Base-by-base conservation (phyloP, 2,888 invertebrate genomes). In the Agriopis marginaria region DNA sequence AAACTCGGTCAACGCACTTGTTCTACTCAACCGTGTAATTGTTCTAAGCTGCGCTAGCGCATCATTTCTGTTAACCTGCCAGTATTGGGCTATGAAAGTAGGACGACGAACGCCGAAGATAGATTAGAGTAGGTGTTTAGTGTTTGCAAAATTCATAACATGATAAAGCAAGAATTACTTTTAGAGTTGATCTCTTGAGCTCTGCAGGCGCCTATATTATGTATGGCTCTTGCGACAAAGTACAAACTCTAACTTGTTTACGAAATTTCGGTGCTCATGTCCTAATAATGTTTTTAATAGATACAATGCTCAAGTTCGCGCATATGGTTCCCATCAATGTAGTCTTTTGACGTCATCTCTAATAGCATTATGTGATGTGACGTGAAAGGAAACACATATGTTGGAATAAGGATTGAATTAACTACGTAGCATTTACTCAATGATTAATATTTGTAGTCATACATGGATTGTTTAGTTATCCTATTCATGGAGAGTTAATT, bases 1-100 rank as follows among this genome's bases (percentile, higher is more conserved):
- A 81, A 81, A 85, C 83, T 63, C 70, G 85, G 84, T 82, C 80
- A 77, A 79, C 86, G 84, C 85, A 83, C 83, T 79, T 81, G 81
- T 77, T 75, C 78, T 85, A 90, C 86, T 89, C 88, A 80, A 89
- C 81, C 90, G 79, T 87, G 83, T 85, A 89, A 90, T 89, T 84
- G 79, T 77, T 81, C 71, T 68, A 68, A 75, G 76, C 79, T 79
- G 75, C 72, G 79, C 72, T 79, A 78, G 75, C 71, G 79, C 72
- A 79, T 77, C 75, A 68, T 73, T 77, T 64, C 68, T 71, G 73
- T 74, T 76, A 77, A 80, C 77, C 78, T 75, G 77, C 68, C 74
- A 75, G 76, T 75, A 71, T 32, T 32, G 74, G 61, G 50, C 17
- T 75, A 70, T 71, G 67, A 58, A 72, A 76, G 61, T 75, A 66